Percentiles rank a stretch among this genome's conserved stretches.
Evolutionary conservation across 2,888 invertebrate species (phyloP).

Genomic region (Tenodera sinensis): DNA sequence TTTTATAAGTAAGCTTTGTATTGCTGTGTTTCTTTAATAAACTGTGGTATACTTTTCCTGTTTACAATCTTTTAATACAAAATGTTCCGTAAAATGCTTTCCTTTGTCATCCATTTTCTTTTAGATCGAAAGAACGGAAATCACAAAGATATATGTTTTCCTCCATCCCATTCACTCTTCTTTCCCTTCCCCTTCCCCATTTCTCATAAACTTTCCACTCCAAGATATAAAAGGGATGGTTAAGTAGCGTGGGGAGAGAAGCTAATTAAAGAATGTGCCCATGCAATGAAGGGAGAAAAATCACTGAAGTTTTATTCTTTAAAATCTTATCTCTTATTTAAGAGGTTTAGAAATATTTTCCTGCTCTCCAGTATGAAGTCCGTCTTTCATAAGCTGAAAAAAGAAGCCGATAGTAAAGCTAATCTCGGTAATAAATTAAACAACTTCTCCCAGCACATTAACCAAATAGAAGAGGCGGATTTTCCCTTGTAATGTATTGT

Average conservation of each 20-base stretch:
- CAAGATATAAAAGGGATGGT: background rate
- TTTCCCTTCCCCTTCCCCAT: background rate
- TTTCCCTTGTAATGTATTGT: background rate
- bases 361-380: background rate
- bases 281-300: background rate
- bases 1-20: too few species aligned
- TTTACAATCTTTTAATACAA: too few species aligned
- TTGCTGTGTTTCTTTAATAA: too few species aligned
- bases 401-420: background rate
- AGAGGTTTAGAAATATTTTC: background rate
- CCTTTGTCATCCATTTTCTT: background rate
- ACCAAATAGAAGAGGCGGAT: background rate
- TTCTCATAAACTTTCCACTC: background rate
- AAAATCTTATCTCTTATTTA: background rate
- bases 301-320: background rate
- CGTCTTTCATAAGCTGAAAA: background rate
- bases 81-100: background rate
- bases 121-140: background rate
- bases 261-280: background rate
- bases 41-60: too few species aligned
- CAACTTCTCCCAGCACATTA: background rate
- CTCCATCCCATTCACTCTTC: background rate
- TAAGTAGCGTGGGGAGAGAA: background rate
- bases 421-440: background rate
- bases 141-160: background rate